Evolutionary conservation across 2,888 invertebrate genomes (phyloP).

Genomic region (Tachina fera): DNA sequence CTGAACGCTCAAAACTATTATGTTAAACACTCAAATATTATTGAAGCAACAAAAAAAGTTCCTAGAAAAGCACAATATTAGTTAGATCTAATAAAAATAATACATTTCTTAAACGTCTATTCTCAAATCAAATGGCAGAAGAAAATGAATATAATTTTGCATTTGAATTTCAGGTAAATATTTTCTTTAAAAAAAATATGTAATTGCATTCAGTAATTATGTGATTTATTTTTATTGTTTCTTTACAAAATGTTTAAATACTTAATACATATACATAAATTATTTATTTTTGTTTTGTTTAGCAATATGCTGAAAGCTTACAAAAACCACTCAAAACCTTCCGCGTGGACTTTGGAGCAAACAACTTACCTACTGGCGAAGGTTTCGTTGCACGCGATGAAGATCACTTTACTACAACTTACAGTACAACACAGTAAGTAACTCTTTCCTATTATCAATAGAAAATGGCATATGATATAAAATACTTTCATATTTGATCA

Average conservation of each 20-base stretch:
- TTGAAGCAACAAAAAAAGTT: conserved; percentile 60
- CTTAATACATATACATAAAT: not conserved
- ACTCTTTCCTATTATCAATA: not conserved
- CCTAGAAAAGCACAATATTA: conserved; percentile 58
- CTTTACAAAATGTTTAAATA: not conserved
- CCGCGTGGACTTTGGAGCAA: conserved; percentile 81
- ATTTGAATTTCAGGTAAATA: conserved; percentile 87
- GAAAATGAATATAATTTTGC: conserved; percentile 87
- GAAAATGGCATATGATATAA: not conserved
- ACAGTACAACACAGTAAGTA: conserved; percentile 83
- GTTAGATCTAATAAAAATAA: conserved; percentile 23
- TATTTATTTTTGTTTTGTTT: conserved; percentile 68
- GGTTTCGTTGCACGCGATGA: conserved; percentile 78
- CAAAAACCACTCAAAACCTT: conserved; percentile 83
- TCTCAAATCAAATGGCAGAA: conserved; percentile 76
- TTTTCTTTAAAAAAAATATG: not conserved
- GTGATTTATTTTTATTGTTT: too few relatives aligned
- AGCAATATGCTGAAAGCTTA: conserved; percentile 83
- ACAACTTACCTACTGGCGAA: conserved; percentile 80
- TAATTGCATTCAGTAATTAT: not conserved
- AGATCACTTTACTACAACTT: conserved; percentile 81
- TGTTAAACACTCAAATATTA: conserved; percentile 59
- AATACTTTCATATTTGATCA: not conserved
- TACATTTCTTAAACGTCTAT: not conserved
- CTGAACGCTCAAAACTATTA: conserved; percentile 54